Evolutionary conservation across 2,888 invertebrate genomes (phyloP).

Genomic region (Latrodectus hesperus): DNA sequence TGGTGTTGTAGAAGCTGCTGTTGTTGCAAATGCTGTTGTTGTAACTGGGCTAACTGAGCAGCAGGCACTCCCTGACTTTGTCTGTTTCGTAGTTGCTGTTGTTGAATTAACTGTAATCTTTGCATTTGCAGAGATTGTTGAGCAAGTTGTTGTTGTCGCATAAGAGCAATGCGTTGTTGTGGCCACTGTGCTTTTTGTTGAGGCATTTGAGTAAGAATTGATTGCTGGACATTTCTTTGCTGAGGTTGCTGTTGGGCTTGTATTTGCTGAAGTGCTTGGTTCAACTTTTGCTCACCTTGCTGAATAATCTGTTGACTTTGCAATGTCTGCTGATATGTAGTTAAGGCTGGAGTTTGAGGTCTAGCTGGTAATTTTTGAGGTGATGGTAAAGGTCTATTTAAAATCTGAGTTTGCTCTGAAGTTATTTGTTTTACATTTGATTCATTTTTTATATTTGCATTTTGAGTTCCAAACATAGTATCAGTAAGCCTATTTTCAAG

Average conservation of each 20-base stretch:
- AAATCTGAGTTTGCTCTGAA: constrained; percentile 24
- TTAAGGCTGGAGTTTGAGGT: constrained; percentile 28
- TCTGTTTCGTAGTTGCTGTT: constrained; percentile 53
- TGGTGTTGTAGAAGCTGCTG: constrained; percentile 28
- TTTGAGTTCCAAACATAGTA: constrained; percentile 25
- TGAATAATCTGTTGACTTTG: constrained; percentile 68
- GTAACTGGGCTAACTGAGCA: constrained; percentile 49
- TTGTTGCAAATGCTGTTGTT: constrained; percentile 40
- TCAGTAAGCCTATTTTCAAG: constrained; percentile 39
- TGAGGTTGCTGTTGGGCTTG: constrained; percentile 57
- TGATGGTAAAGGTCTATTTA: constrained; percentile 13
- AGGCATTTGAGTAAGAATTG: constrained; percentile 24
- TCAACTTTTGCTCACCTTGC: constrained; percentile 57
- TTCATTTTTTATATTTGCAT: constrained; percentile 52
- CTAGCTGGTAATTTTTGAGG: constrained; percentile 24
- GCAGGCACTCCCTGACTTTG: constrained; percentile 32
- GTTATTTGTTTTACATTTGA: constrained; percentile 20
- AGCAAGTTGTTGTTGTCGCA: constrained; percentile 50
- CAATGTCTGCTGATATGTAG: constrained; percentile 55
- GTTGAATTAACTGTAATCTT: constrained; percentile 19
- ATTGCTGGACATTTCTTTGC: constrained; percentile 43
- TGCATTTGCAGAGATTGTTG: constrained; percentile 60
- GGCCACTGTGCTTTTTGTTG: constrained; percentile 52
- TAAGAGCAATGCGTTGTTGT: constrained; percentile 34
- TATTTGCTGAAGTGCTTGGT: constrained; percentile 58